These are phyloP conservation scores for Ceyx margarethae DNA, from an alignment of 2,113 vertebrate species.

Conservation along the genomic window DNA sequence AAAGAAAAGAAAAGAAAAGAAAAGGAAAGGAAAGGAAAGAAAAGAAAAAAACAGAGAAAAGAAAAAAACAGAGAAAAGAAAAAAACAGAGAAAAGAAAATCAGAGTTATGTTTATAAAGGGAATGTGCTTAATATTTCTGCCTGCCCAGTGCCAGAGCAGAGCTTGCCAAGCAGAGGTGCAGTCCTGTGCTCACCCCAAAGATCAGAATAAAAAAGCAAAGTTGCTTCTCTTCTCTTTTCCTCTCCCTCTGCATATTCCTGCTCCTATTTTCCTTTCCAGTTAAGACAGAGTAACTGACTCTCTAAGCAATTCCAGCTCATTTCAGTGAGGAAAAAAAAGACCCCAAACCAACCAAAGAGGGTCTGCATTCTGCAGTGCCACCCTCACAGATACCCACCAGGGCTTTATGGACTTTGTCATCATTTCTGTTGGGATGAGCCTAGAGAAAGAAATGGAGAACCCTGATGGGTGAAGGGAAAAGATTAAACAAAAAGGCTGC, in stretches of 20 bases:
- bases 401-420: not conserved
- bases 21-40: not conserved
- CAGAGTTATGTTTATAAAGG: not conserved
- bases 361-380: not conserved
- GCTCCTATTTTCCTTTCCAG: not conserved
- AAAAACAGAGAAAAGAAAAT: not conserved
- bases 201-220: not conserved
- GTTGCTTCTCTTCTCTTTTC: not conserved
- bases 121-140: slow-evolving; percentile 3
- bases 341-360: too few species aligned
- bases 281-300: not conserved
- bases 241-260: not conserved
- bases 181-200: not conserved
- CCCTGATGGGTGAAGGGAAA: not conserved
- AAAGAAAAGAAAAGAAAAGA: too few species aligned
- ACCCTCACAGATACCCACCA: not conserved
- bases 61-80: not conserved
- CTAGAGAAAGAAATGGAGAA: not conserved
- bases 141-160: not conserved
- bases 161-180: not conserved
- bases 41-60: not conserved
- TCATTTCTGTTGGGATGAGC: not conserved
- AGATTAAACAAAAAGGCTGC: not conserved
- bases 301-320: not conserved
- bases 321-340: not conserved